These are phyloP conservation scores for Sardina pilchardus DNA, from an alignment of 2,113 vertebrate species.

Conservation along the genomic window DNA sequence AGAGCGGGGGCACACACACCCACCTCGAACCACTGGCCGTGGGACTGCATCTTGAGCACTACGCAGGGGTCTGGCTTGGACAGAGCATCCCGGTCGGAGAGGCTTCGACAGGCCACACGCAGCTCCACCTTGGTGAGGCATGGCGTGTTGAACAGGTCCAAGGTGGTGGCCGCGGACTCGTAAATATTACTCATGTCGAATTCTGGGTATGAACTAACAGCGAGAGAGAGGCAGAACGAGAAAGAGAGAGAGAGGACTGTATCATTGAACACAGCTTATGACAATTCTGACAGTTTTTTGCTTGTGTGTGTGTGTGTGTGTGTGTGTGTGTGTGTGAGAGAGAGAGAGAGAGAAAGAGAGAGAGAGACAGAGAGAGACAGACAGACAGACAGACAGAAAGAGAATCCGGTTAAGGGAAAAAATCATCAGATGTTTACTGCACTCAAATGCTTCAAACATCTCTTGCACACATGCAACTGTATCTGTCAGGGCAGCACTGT, in stretches of 20 bases:
- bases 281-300: not conserved
- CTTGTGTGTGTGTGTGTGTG: no score
- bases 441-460: no score
- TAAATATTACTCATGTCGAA: slow-evolving; percentile 76
- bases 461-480: no score
- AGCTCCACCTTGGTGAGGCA: slow-evolving; percentile 86
- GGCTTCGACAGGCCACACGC: slow-evolving; percentile 80
- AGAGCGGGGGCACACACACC: not conserved
- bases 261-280: no score
- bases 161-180: slow-evolving; percentile 76
- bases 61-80: slow-evolving; percentile 83
- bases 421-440: no score
- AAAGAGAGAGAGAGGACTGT: not conserved
- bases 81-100: slow-evolving; percentile 80
- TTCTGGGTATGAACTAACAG: not conserved
- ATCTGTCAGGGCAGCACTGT: no score
- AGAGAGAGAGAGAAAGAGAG: not conserved
- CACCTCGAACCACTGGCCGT: slow-evolving; percentile 88
- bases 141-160: slow-evolving; percentile 81
- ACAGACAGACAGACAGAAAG: no score
- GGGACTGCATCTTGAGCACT: slow-evolving; percentile 82
- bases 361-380: no score
- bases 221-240: not conserved
- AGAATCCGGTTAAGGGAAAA: no score
- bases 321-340: slow-evolving; percentile 23